Percentiles rank a stretch among this genome's conserved stretches.
Conservation (phyloP, 2,113 vertebrate species). For the Etheostoma cragini region DNA sequence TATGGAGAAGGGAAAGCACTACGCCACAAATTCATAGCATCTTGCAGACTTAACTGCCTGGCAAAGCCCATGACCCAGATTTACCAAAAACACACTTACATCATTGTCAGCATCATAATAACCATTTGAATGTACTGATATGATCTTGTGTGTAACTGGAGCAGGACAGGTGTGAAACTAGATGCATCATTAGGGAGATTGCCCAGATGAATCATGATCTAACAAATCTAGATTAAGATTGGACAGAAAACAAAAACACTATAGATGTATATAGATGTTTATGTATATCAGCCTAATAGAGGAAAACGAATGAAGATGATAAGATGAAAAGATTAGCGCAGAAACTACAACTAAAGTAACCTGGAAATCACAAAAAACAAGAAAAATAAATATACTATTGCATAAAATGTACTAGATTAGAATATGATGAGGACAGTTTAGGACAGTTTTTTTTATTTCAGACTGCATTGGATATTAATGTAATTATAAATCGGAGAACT, state of each 20-base stretch:
- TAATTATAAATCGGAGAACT: too few species aligned
- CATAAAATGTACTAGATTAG: background rate
- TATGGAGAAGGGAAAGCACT: conserved; percentile 14
- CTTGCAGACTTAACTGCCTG: conserved; percentile 13
- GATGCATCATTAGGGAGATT: background rate
- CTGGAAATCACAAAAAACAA: background rate
- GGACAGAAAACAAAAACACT: background rate
- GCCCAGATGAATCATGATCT: background rate
- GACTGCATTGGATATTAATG: background rate
- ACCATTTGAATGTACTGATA: background rate
- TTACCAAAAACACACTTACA: background rate
- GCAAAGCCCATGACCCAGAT: conserved; percentile 46
- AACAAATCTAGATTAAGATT: background rate
- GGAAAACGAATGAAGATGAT: background rate
- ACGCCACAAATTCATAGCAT: conserved; percentile 33
- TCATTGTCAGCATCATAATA: background rate
- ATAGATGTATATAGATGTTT: background rate
- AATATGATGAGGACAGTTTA: background rate
- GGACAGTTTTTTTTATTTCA: background rate
- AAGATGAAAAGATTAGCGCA: background rate
- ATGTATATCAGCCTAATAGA: background rate
- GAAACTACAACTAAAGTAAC: background rate
- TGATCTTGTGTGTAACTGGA: conserved; percentile 4
- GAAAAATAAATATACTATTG: background rate
- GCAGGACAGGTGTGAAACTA: background rate